Conservation (phyloP, 2,113 vertebrate genomes). For the Pogona vitticeps region DNA sequence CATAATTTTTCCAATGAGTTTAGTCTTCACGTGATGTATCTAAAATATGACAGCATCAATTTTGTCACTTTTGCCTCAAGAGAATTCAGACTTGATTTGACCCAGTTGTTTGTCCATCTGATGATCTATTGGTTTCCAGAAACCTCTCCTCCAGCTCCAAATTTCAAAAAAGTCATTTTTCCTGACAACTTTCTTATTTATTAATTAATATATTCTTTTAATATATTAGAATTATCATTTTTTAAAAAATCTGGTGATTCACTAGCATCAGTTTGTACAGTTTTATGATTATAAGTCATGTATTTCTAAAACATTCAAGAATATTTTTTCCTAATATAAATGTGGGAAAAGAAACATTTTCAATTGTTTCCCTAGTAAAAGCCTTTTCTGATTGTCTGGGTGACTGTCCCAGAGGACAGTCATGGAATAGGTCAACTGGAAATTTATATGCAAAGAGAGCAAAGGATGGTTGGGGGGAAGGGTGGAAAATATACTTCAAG, state of each 20-base stretch:
- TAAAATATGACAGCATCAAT: no score
- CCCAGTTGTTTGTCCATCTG: no score
- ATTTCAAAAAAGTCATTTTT: no score
- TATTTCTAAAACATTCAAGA: no score
- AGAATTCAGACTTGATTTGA: no score
- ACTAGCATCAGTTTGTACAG: neutral
- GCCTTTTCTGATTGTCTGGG: conserved; percentile 50
- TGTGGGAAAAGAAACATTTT: neutral
- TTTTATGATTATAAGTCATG: neutral
- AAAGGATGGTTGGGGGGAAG: conserved; percentile 44
- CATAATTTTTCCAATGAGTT: no score
- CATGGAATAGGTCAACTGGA: conserved; percentile 66
- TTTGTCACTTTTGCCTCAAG: no score
- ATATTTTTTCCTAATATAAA: conserved; percentile 4
- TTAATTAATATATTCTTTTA: neutral
- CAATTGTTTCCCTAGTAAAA: conserved; percentile 27
- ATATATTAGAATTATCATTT: neutral
- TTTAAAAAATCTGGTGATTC: neutral
- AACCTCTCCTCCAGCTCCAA: no score
- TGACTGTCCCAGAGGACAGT: conserved; percentile 59
- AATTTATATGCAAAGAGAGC: conserved; percentile 52
- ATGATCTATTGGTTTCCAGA: no score
- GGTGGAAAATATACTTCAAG: neutral
- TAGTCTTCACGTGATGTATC: no score
- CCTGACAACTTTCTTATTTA: neutral